Base-by-base conservation (phyloP, 2,888 invertebrate genomes). In the Yponomeuta plumbellus region DNA sequence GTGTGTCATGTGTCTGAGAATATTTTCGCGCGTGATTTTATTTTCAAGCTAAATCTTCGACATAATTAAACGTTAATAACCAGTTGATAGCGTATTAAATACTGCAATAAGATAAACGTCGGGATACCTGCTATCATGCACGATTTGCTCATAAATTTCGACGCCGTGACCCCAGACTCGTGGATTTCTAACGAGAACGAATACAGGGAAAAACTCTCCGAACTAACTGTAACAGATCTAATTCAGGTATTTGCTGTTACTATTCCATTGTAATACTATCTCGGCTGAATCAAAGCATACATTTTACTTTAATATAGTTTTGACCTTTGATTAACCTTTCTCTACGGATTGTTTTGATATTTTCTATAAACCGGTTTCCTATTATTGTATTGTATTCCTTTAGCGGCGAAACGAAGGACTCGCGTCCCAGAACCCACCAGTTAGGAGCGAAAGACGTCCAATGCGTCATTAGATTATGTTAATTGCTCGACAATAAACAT, bases 131-230 rank as follows among this genome's bases (percentile, higher is more conserved):
- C 44, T 11, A 23, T 11, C 70, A 88, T 88, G 87, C 80, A 82
- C 69, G 84, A 86, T 70, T 71, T 80, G 8, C 67, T 73, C 66
- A 72, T 72, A 67, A 86, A 88, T 75, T 86, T 91, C 70, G 88
- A 88, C 72, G 82, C 80, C 52, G 84, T 91, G 67, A 85, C 84
- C 21, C 89, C 91, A 11, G 85, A 91, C 75, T 73, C 86, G 67
- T 93, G 92, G 92, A 73, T 87, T 63, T 74, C 83, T 70, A 90
- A 92, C 71, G 93, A 93, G 80, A 76, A 82, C 70, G 74, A 72
- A 67, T 92, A 90, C 84, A 83, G 84, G 67, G 88, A 91, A 69
- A 86, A 80, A 69, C 75, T 87, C 11, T 68, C 83, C 44, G 84
- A 86, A 68, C 70, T 90, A 23, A 77, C 83, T 1, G n/a, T 90